Evolutionary conservation across 2,888 invertebrate species (phyloP), one percentile per base, ranked within the genome.

Genomic region (Chrysolina oricalcia): DNA sequence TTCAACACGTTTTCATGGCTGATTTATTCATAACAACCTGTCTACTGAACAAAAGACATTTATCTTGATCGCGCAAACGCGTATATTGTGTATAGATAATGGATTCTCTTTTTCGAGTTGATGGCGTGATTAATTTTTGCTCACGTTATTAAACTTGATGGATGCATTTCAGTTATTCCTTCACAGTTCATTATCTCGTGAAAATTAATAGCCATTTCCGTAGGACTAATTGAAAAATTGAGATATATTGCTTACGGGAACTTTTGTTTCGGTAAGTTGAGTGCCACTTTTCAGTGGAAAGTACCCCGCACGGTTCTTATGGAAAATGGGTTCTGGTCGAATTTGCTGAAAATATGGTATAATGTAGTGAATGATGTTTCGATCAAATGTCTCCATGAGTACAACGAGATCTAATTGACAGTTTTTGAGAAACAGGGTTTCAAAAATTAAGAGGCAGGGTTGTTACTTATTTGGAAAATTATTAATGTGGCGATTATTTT

Each of bases 71-170:
- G 72, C 69, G 53, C 67, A 70, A 73, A 68, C 70, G 73, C 69
- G 81, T 80, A 81, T 80, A 82, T 82, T 83, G 82, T 83, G 80
- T 80, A 81, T 81, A 80, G 83, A 84, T 84, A 84, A 84, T 83
- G 81, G 82, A 83, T 84, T 81, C 82, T 76, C 81, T 81, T 81
- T 81, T 80, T 81, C 71, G 77, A 66, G 78, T 78, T 81, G 78
- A 82, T 81, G 81, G 81, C 73, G 83, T 84, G 83, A 85, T 85
- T 85, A 85, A 85, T 84, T 83, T 84, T 85, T 84, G 78, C 78
- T 81, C 76, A 73, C 77, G 80, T 83, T 81, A 82, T 81, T 80
- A 77, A 75, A 75, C 67, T 71, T 82, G 83, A 83, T 82, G 81
- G 80, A 81, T 80, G 68, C 76, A 74, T 81, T 81, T 81, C 80